phyloP scores from a whole-genome alignment of 2,888 invertebrate species.

The Lycocerus yunnanus region DNA sequence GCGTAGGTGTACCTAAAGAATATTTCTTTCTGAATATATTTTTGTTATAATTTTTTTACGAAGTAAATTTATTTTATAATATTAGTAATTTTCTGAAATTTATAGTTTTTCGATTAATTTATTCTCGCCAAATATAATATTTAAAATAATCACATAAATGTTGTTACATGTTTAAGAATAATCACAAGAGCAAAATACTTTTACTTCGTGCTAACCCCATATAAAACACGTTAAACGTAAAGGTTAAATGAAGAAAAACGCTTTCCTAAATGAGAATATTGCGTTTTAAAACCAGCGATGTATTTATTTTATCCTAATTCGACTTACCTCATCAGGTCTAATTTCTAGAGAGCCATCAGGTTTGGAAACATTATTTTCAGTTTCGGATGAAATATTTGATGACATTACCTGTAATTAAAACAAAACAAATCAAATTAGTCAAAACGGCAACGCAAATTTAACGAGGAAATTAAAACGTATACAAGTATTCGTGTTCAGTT shows the following conservation, averaged over 20 bases:
- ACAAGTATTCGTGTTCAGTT: background rate
- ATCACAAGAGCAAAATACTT: conserved; percentile 3
- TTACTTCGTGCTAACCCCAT: conserved; percentile 15
- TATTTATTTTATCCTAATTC: conserved; percentile 10
- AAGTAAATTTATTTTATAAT: background rate
- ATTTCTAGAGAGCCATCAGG: conserved; percentile 36
- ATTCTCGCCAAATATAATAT: background rate
- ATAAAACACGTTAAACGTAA: conserved; percentile 10
- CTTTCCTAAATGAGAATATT: conserved; percentile 17
- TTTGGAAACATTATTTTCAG: conserved; percentile 42
- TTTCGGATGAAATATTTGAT: conserved; percentile 38
- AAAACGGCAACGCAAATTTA: background rate
- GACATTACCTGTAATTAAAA: conserved; percentile 27
- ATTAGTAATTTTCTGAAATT: background rate
- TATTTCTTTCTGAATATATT: too few species aligned
- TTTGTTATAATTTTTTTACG: too few species aligned
- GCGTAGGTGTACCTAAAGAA: too few species aligned
- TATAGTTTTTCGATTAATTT: background rate
- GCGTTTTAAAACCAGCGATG: conserved; percentile 19
- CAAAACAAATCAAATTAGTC: background rate
- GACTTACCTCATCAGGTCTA: conserved; percentile 18
- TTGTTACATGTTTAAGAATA: conserved; percentile 7
- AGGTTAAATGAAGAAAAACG: background rate
- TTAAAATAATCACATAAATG: background rate
- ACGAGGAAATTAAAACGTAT: background rate